Evolutionary conservation across 1,140 invertebrate species (phyloP).

Genomic region (Halictus rubicundus): DNA sequence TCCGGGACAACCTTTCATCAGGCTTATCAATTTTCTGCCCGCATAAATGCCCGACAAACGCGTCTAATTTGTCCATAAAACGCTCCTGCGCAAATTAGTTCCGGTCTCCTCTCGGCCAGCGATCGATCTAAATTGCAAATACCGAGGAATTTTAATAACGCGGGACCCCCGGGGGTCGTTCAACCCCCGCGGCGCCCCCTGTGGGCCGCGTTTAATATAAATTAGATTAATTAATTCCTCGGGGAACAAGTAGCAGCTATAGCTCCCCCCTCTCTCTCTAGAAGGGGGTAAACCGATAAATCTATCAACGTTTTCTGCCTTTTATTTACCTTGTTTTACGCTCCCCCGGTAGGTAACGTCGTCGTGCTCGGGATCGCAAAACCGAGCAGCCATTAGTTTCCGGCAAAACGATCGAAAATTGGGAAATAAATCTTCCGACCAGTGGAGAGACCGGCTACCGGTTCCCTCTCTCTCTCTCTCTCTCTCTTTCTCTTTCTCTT

Average conservation of each 20-base stretch:
- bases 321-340: background rate
- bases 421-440: background rate
- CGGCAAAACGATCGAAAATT: constrained; percentile 1
- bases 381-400: too few relatives aligned
- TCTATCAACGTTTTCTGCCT: background rate
- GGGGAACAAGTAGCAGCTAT: background rate
- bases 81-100: constrained; percentile 42
- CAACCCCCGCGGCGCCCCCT: background rate
- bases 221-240: background rate
- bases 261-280: background rate
- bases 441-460: background rate
- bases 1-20: constrained; percentile 24
- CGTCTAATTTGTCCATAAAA: constrained; percentile 42
- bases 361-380: too few relatives aligned
- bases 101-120: background rate
- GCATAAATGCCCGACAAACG: constrained; percentile 45
- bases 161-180: background rate
- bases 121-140: constrained; percentile 46
- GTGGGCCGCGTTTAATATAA: background rate
- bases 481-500: too few relatives aligned
- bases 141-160: constrained; percentile 33
- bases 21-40: constrained; percentile 44
- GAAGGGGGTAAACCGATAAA: background rate
- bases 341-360: too few relatives aligned
- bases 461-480: background rate